Base-by-base conservation (phyloP, 2,888 invertebrate species). In the Tribolium freemani region DNA sequence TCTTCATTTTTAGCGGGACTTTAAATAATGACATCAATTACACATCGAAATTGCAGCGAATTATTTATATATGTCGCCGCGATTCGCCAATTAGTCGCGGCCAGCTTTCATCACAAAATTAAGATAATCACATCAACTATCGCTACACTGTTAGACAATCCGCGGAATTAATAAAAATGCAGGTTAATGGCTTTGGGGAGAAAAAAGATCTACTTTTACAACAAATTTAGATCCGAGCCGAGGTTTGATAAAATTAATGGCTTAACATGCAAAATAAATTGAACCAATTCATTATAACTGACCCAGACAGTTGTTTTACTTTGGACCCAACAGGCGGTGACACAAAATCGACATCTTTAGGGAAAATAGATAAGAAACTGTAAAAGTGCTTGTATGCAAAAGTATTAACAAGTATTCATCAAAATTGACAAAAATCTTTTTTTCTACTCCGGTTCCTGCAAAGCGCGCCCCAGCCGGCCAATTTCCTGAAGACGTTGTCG, bases 21-120 rank as follows among this genome's bases (percentile, higher is more conserved):
- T 45, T 31, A 61, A 50, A 50, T 68, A 71, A 73, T 57, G 74
- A 67, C 71, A 69, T 71, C 71, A 69, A 71, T 68, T 67, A 67
- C 67, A 31, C 64, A 46, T 67, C 57, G 48, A 57, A 57, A 67
- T 67, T 45, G 67, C 48, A 16, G 21, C 67, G 11, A 67, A 57
- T 67, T 67, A 67, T 67, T 67, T 67, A 67, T 67, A 30, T 48
- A 57, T 67, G 57, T 66, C 66, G 66, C 44, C 56, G 56, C 53
- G 50, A 45, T 21, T 51, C 45, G 16, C 48, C 63, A 51, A 63
- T 63, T 50, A 63, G 63, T 63, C 38, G 63, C 63, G 63, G 63
- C 64, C 67, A 67, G 20, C 67, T 67, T 67, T 67, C 45, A 51
- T 46, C 67, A 16, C 38, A 50, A 51, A 51, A 63, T 63, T 51